A percentile compares a stretch with the other conserved stretches of the same genome.
Evolutionary conservation across 2,888 invertebrate species (phyloP).

Genomic region (Metopia argyrocephala): DNA sequence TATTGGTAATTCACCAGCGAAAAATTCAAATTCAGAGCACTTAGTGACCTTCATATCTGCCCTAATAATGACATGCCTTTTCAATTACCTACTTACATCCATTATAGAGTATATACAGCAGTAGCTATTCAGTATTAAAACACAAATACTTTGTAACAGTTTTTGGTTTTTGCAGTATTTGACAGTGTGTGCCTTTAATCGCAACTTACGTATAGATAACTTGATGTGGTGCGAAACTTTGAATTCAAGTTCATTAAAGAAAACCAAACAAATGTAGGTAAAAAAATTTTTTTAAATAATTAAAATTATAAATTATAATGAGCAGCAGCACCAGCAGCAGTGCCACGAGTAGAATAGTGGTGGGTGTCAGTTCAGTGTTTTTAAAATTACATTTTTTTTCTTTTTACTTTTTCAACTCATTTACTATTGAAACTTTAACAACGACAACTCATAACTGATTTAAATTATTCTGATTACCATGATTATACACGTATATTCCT

Average conservation of each 20-base stretch:
- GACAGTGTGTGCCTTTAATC: too few species aligned
- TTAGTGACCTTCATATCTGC: too few species aligned
- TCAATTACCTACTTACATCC: too few species aligned
- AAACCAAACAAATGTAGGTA: neutral
- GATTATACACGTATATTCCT: neutral
- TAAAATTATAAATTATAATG: slow-evolving; percentile 25
- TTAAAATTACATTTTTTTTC: neutral
- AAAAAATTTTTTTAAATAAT: neutral
- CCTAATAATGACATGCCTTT: too few species aligned
- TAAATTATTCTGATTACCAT: neutral
- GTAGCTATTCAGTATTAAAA: too few species aligned
- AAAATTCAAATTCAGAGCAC: too few species aligned
- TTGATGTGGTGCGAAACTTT: slow-evolving; percentile 16
- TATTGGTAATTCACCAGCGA: too few species aligned
- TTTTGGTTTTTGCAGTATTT: too few species aligned
- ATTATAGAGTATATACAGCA: slow-evolving; percentile 11
- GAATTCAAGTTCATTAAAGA: slow-evolving; percentile 34
- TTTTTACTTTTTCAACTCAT: neutral
- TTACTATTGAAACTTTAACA: neutral
- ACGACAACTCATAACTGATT: neutral
- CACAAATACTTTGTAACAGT: too few species aligned
- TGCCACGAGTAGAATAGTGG: neutral
- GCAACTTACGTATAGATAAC: slow-evolving; percentile 5
- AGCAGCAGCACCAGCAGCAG: slow-evolving; percentile 9
- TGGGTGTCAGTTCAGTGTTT: slow-evolving; percentile 41